Percentiles rank a stretch among this genome's conserved stretches.
phyloP scores from a whole-genome alignment of 2,797 vertebrate genomes.

The Pristis pectinata region DNA sequence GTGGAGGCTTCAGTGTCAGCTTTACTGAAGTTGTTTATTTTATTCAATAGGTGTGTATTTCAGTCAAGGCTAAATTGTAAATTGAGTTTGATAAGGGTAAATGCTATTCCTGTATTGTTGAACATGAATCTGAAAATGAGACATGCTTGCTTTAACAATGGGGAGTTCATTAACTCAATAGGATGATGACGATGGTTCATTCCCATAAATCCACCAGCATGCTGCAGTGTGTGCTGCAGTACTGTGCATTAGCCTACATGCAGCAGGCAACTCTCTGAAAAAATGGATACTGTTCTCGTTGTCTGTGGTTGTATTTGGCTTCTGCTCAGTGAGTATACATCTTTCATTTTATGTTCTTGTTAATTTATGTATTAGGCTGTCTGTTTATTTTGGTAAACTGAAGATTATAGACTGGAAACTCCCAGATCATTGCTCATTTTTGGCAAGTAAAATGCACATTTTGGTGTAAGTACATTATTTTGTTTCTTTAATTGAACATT shows the following conservation, averaged over 20 bases:
- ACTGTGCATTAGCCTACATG: conserved; percentile 11
- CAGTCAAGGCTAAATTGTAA: not conserved
- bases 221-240: conserved; percentile 34
- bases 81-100: not conserved
- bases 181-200: conserved; percentile 19
- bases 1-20: not conserved
- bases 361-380: not conserved
- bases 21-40: not conserved
- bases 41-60: not conserved
- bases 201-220: conserved; percentile 30
- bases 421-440: not conserved
- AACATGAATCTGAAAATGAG: not conserved
- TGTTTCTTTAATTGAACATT: not conserved
- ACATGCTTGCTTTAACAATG: conserved; percentile 24
- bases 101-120: not conserved
- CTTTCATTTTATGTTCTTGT: not conserved
- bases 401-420: not conserved
- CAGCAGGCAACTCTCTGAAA: not conserved
- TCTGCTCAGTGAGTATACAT: conserved; percentile 15
- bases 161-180: conserved; percentile 23
- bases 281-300: conserved; percentile 27
- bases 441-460: not conserved
- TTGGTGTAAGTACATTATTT: not conserved
- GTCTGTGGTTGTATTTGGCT: conserved; percentile 30
- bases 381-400: not conserved